phyloP scores from a whole-genome alignment of 2,113 vertebrate species.

The Tichodroma muraria region DNA sequence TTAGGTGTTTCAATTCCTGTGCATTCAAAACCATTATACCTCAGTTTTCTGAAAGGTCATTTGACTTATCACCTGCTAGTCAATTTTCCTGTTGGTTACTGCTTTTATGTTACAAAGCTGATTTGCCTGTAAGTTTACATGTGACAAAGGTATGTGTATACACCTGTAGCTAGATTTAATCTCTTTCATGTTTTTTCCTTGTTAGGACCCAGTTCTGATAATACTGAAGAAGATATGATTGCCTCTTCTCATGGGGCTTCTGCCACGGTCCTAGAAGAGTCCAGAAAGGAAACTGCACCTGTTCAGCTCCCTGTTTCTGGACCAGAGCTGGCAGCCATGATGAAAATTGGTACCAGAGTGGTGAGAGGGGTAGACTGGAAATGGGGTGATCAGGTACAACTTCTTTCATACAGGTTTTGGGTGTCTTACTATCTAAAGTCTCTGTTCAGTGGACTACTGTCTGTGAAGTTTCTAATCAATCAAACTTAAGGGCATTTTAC shows the following conservation, averaged over 20 bases:
- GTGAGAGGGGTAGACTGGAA: constrained; percentile 98
- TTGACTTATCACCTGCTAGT: neutral
- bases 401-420: neutral
- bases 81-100: neutral
- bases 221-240: constrained; percentile 82
- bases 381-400: constrained; percentile 93
- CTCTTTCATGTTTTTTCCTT: neutral
- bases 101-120: neutral
- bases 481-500: neutral
- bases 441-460: neutral
- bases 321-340: constrained; percentile 95
- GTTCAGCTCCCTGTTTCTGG: constrained; percentile 89
- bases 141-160: neutral
- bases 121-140: neutral
- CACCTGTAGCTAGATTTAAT: neutral
- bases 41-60: neutral
- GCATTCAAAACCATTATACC: neutral
- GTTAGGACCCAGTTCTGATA: constrained; percentile 89
- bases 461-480: neutral
- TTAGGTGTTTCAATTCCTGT: neutral
- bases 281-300: constrained; percentile 85
- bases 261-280: constrained; percentile 94
- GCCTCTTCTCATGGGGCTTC: constrained; percentile 81
- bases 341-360: constrained; percentile 98
- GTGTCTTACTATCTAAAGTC: neutral